phyloP scores from a whole-genome alignment of 2,888 invertebrate genomes.

The Gastracanthus pulcherrimus region DNA sequence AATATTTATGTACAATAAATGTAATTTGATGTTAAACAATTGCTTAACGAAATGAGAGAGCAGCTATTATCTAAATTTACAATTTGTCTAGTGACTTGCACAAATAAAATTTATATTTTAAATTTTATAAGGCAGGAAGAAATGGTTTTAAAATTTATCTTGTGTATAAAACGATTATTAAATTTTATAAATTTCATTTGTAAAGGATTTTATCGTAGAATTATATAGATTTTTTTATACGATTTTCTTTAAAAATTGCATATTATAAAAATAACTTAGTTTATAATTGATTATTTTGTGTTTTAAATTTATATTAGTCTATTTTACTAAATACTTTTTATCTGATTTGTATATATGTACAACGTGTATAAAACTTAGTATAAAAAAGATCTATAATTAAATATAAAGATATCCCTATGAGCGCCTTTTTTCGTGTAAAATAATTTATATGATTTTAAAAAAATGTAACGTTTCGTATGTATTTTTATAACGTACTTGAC shows the following conservation, averaged over 20 bases:
- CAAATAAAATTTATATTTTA: background rate
- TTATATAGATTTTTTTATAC: background rate
- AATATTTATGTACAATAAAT: too few relatives aligned
- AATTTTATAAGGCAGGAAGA: background rate
- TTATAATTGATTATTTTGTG: background rate
- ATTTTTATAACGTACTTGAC: conserved; percentile 43
- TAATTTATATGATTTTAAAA: conserved; percentile 29
- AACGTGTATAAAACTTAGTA: conserved; percentile 38
- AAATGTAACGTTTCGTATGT: conserved; percentile 37
- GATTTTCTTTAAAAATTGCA: background rate
- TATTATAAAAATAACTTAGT: background rate
- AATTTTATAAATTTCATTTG: background rate
- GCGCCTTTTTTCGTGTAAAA: conserved; percentile 29
- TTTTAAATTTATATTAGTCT: background rate
- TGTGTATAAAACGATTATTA: background rate
- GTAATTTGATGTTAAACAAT: too few relatives aligned
- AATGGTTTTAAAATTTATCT: background rate
- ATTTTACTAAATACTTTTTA: background rate
- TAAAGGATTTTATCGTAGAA: background rate
- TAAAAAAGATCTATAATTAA: conserved; percentile 8
- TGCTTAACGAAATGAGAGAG: too few relatives aligned
- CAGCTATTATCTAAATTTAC: too few relatives aligned
- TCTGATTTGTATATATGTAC: conserved; percentile 41
- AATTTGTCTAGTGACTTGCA: background rate
- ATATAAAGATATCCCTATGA: conserved; percentile 14